Base-by-base conservation (phyloP, 2,888 invertebrate genomes). In the Lathronympha strigana region DNA sequence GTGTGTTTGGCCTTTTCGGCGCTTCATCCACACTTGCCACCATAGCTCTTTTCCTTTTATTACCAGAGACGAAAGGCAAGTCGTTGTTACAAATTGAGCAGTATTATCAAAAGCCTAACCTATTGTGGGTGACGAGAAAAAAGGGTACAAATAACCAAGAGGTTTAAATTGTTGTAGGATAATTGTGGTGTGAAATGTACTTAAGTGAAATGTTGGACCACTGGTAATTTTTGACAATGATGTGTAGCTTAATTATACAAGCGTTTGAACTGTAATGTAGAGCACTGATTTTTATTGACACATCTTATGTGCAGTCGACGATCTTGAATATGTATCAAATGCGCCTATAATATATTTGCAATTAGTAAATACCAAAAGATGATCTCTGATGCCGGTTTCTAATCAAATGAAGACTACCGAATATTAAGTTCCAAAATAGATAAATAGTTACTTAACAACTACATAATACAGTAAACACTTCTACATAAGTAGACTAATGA, bases 11-110 rank as follows among this genome's bases (percentile, higher is more conserved):
- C 21, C 84, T 95, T n/a, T 96, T 96, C 73, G 95, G 95, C 0
- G 82, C 86, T 0, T 93, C 95, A 0, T 93, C 95, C 1, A 75
- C 94, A 0, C 71, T 95, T 9, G 94, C 94, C 0, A 94, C 95
- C 0, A 58, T 95, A 1, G 94, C 95, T 55, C 87, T 95, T 67
- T 95, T 93, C 80, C 85, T 95, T 0, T 90, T 95, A 63, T 84
- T 96, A 40, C 96, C 96, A 9, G 96, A 96, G 85, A 96, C 96
- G 0, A 96, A 95, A 80, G 94, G 95, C 38, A 93, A 94, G 66
- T 94, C 94, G 5, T 84, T 96, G 45, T 91, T 94, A 61, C 94
- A 96, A 83, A 96, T 96, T 71, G 96, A 96, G 83, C 95, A 96
- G 85, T 96, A 96, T 82, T 96, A 96, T 77, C 93, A 94, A 73